Evolutionary conservation across 2,113 vertebrate species (phyloP).

Genomic region (Ameiurus melas): DNA sequence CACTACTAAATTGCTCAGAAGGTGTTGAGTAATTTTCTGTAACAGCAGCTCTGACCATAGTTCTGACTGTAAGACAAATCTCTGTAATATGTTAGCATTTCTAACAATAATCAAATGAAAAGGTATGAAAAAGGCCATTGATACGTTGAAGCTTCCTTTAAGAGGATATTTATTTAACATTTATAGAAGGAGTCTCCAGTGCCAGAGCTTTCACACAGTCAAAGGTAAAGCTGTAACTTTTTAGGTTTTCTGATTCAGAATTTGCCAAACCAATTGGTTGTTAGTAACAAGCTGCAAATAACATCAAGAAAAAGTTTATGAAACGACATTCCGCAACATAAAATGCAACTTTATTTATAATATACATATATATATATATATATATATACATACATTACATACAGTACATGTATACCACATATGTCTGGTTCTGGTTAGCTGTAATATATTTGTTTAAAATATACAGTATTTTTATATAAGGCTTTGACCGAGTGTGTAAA

Average conservation of each 20-base stretch:
- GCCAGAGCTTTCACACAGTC: not conserved
- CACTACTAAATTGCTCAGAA: not conserved
- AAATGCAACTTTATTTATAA: not conserved
- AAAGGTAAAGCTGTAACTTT: not conserved
- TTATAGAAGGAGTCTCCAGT: not conserved
- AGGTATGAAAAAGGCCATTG: not conserved
- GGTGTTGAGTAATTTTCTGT: not conserved
- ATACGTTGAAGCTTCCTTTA: not conserved
- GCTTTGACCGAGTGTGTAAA: not conserved
- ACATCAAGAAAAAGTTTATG: not conserved
- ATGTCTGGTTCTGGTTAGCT: not conserved
- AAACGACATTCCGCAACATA: not conserved
- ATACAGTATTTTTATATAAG: not conserved
- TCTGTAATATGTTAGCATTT: not conserved
- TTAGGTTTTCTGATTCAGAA: not conserved
- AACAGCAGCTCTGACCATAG: not conserved
- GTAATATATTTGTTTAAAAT: not conserved
- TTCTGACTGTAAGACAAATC: not conserved
- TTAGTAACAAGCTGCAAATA: not conserved
- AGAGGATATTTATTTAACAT: not conserved
- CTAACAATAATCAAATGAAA: not conserved
- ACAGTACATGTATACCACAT: not conserved
- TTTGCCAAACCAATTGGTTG: not conserved
- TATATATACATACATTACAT: too few species aligned
- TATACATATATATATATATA: too few species aligned